Evolutionary conservation across 2,797 vertebrate species (phyloP), one percentile per base, ranked within the genome.

Genomic region (Melanotaenia trifasciata): DNA sequence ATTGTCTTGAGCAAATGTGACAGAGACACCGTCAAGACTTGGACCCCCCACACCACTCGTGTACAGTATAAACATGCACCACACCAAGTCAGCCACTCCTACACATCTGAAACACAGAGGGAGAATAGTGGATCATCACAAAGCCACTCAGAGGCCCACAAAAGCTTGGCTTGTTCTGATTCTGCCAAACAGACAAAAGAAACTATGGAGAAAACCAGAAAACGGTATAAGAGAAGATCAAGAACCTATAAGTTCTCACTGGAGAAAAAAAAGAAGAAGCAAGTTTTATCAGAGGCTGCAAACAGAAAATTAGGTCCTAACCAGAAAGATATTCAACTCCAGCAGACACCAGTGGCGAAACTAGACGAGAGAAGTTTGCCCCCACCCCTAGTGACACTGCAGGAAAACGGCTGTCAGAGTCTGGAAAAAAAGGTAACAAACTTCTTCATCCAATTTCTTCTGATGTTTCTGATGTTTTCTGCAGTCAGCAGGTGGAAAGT

Each of bases 271-370:
- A 57, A 0, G n/a, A 2, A 7, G 45, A 79, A 57, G 30, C 1
- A 9, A 4, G 4, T 0, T 35, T 10, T 50, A 1, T 4, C 10
- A 0, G 57, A n/a, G 12, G 10, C 58, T 0, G 0, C 6, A 0
- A 61, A 56, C 18, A 20, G 14, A 51, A 58, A 32, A 26, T 38
- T 9, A 0, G 1, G 20, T 6, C 2, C 2, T 10, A 66, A 66
- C 16, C 54, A 0, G 28, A 4, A 11, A 22, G 54, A 77, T 11
- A 43, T 38, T 35, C 80, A 76, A 77, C 81, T 88, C 1, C 61
- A 50, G 68, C 77, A 69, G 72, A 66, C 22, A 4, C 74, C 87
- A 10, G 76, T 88, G 66, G 86, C 87, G 62, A 72, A 67, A 63
- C 81, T 89, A 58, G 56, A 72, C 61, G 70, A 71, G 30, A 64